A percentile compares a stretch with the other conserved stretches of the same genome.
These are phyloP conservation scores for Gortyna flavago DNA, from an alignment of 2,888 invertebrate genomes.

Conservation along the genomic window DNA sequence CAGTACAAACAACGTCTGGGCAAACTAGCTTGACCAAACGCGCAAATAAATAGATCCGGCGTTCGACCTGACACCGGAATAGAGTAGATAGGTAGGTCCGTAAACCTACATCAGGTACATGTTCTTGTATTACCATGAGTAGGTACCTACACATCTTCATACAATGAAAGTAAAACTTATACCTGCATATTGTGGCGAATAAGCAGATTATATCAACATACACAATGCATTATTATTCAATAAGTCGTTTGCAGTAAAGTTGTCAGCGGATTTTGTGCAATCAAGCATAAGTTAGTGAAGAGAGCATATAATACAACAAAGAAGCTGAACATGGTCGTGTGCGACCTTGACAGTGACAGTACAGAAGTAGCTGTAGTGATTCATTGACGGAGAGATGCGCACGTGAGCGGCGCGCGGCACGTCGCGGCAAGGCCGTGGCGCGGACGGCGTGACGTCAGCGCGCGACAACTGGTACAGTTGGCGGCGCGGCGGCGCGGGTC, in stretches of 20 bases:
- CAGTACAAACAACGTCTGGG: slow-evolving; percentile 38
- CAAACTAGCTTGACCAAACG: slow-evolving; percentile 34
- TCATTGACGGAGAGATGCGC: slow-evolving; percentile 53
- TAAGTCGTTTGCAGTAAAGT: slow-evolving; percentile 22
- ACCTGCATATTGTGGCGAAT: slow-evolving; percentile 11
- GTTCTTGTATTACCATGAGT: slow-evolving; percentile 6
- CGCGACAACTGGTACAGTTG: slow-evolving; percentile 23
- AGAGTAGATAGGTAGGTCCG: background rate
- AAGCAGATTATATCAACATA: slow-evolving; percentile 20
- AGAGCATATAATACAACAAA: slow-evolving; percentile 52
- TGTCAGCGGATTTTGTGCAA: slow-evolving; percentile 57
- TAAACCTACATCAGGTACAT: slow-evolving; percentile 5
- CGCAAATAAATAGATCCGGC: slow-evolving; percentile 32
- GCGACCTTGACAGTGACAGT: slow-evolving; percentile 74
- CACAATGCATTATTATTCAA: slow-evolving; percentile 43
- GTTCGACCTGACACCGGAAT: slow-evolving; percentile 5
- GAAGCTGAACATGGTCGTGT: slow-evolving; percentile 31
- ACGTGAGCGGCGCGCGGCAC: slow-evolving; percentile 31
- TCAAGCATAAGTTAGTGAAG: slow-evolving; percentile 45
- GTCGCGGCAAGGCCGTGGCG: slow-evolving; percentile 34
- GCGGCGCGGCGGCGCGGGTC: slow-evolving; percentile 13
- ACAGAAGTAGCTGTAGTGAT: slow-evolving; percentile 42
- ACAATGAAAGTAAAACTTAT: slow-evolving; percentile 17
- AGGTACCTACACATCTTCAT: background rate
- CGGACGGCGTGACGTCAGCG: slow-evolving; percentile 50